These are phyloP conservation scores for Istiophorus platypterus DNA, from an alignment of 2,113 vertebrate species.

Conservation along the genomic window DNA sequence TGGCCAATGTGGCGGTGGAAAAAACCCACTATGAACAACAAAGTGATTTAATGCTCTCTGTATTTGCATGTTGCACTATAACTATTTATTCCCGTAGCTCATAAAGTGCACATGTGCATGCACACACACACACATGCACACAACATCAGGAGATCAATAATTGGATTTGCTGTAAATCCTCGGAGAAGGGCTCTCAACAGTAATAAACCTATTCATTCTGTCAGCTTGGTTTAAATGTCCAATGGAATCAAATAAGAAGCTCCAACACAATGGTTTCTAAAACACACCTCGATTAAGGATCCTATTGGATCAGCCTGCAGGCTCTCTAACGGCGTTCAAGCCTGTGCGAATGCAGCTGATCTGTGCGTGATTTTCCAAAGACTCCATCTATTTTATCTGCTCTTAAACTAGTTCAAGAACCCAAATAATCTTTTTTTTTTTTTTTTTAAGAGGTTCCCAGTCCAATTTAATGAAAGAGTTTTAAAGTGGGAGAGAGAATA, in stretches of 20 bases:
- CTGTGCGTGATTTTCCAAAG: background rate
- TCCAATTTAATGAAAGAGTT: conserved; percentile 7
- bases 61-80: background rate
- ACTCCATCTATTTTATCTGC: background rate
- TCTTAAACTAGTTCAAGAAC: background rate
- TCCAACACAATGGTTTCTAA: conserved; percentile 12
- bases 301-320: background rate
- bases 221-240: conserved; percentile 1
- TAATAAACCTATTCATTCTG: conserved; percentile 21
- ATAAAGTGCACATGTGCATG: conserved; percentile 2
- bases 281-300: conserved; percentile 20
- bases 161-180: conserved; percentile 38
- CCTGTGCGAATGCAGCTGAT: background rate
- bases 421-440: background rate
- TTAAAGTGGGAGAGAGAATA: background rate
- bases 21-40: no score
- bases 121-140: conserved; percentile 1
- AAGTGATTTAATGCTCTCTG: background rate
- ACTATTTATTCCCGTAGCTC: conserved; percentile 5
- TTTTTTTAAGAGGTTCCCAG: background rate
- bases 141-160: conserved; percentile 39
- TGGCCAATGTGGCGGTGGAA: conserved; percentile 24
- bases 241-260: conserved; percentile 27
- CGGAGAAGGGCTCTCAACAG: background rate
- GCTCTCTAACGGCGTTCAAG: background rate